Conservation (phyloP, 1,140 invertebrate genomes). For the Drepana arcuata region DNA sequence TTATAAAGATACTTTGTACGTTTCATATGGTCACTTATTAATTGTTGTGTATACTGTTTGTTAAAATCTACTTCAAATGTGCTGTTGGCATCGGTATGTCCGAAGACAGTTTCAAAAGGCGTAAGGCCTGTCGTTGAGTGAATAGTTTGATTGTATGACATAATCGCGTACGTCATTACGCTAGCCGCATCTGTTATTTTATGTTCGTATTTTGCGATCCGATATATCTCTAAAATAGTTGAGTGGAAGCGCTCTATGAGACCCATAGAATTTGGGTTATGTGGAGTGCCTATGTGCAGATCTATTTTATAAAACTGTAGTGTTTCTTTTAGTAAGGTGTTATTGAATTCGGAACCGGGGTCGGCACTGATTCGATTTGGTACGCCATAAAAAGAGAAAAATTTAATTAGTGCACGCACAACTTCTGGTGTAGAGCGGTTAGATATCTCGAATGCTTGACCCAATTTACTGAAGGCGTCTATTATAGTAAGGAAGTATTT, state of each 20-base stretch:
- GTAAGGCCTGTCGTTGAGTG: constrained; percentile 12
- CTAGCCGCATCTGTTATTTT: constrained; percentile 15
- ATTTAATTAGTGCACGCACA: not conserved
- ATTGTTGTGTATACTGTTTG: constrained; percentile 9
- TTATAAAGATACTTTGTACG: constrained; percentile 3
- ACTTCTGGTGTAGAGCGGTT: not conserved
- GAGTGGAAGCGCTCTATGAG: constrained; percentile 27
- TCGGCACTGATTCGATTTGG: constrained; percentile 18
- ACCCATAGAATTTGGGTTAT: constrained; percentile 38
- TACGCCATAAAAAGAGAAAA: constrained; percentile 4
- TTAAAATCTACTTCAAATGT: constrained; percentile 9
- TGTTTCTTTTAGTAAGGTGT: constrained; percentile 20
- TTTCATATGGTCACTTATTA: constrained; percentile 13
- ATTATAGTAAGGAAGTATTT: not conserved
- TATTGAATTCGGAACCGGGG: constrained; percentile 28
- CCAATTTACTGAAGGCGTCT: not conserved
- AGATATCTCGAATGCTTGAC: not conserved
- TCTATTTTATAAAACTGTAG: constrained; percentile 24
- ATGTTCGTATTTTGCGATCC: constrained; percentile 23
- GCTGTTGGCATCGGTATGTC: constrained; percentile 7
- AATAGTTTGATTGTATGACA: constrained; percentile 14
- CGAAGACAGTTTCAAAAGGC: constrained; percentile 17
- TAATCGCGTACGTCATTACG: constrained; percentile 10
- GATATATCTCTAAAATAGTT: constrained; percentile 29
- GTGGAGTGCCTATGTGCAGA: constrained; percentile 28